Evolutionary conservation across 2,113 vertebrate genomes (phyloP).

Genomic region (Callocephalon fimbriatum): DNA sequence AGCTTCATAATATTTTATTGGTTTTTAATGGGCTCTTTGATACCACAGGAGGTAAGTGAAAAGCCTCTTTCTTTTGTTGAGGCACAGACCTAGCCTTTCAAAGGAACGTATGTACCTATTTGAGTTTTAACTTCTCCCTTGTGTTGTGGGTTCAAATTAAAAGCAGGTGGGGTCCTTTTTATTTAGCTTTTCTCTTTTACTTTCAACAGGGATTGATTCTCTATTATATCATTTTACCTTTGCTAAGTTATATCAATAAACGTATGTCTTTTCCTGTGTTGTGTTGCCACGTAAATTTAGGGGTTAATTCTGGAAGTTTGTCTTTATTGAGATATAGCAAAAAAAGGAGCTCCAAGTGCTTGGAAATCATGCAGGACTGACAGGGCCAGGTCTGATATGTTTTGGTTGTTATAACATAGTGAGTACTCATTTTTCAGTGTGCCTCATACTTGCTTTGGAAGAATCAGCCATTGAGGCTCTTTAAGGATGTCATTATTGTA

Average conservation of each 20-base stretch:
- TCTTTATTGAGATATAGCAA: not conserved
- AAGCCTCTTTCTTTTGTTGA: slow-evolving; percentile 51
- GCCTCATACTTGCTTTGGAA: not conserved
- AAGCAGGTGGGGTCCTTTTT: not conserved
- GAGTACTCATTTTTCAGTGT: not conserved
- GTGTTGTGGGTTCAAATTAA: not conserved
- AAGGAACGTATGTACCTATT: not conserved
- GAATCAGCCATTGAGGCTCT: not conserved
- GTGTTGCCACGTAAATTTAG: not conserved
- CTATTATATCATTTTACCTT: not conserved
- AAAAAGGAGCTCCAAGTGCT: not conserved
- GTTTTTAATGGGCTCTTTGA: slow-evolving; percentile 63
- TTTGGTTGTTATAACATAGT: not conserved
- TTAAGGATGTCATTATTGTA: not conserved
- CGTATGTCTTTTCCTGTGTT: not conserved
- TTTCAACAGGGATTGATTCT: slow-evolving; percentile 3
- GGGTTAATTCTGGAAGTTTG: not conserved
- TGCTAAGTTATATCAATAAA: not conserved
- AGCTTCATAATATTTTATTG: slow-evolving; percentile 28
- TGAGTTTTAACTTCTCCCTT: slow-evolving; percentile 43
- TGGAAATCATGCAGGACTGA: not conserved
- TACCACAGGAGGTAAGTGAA: slow-evolving; percentile 29
- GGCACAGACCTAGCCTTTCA: slow-evolving; percentile 5
- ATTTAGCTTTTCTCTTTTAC: slow-evolving; percentile 42
- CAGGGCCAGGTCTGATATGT: not conserved